Conservation (phyloP, 2,797 vertebrate species). For the Alca torda region DNA sequence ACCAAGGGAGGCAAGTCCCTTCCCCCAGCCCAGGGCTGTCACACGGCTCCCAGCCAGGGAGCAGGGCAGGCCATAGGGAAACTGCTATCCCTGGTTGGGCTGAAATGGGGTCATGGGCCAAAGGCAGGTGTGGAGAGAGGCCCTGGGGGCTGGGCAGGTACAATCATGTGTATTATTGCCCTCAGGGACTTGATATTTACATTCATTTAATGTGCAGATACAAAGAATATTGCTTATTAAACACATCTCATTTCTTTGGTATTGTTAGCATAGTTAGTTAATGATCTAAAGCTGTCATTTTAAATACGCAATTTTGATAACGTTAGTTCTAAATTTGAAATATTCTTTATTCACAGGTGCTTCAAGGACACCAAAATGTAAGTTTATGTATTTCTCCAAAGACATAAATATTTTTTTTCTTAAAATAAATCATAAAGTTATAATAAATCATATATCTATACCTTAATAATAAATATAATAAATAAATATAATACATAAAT, state of each 20-base stretch:
- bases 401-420: not conserved
- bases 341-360: not conserved
- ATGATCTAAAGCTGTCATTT: not conserved
- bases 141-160: not conserved
- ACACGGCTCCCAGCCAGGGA: not conserved
- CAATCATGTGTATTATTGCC: not conserved
- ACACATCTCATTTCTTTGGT: accelerated
- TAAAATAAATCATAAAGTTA: not conserved
- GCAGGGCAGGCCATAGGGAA: not conserved
- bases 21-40: not conserved
- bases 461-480: not conserved
- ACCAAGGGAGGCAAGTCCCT: not conserved
- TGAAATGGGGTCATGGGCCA: not conserved
- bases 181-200: not conserved
- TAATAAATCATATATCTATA: not conserved
- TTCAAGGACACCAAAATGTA: not conserved
- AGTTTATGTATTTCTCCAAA: not conserved
- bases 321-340: not conserved
- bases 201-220: not conserved
- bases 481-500: no score
- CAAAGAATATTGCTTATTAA: not conserved
- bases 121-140: accelerated
- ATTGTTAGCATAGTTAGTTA: not conserved
- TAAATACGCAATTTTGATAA: not conserved
- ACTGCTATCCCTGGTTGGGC: not conserved